Percentiles rank a stretch among this genome's conserved stretches.
These are phyloP conservation scores for Sebastes cheni DNA, from an alignment of 2,797 vertebrate genomes.

Conservation along the genomic window DNA sequence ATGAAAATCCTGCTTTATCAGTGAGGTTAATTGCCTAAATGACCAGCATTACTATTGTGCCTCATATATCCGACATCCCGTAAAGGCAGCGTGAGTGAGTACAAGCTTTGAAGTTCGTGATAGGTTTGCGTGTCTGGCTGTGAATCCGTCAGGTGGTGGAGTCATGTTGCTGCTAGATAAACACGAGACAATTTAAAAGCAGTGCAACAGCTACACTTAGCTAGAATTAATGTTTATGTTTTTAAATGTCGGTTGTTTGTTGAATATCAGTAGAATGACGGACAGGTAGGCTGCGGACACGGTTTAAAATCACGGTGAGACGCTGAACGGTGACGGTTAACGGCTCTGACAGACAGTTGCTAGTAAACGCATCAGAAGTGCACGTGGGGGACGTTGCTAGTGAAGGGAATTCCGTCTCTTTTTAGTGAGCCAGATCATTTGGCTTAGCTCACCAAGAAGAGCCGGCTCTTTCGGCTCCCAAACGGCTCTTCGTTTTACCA, in stretches of 20 bases:
- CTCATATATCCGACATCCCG: not conserved
- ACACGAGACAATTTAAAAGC: accelerated
- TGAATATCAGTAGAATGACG: accelerated
- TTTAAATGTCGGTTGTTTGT: not conserved
- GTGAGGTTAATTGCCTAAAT: not conserved
- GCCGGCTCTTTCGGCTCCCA: too few relatives aligned
- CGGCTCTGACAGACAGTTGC: not conserved
- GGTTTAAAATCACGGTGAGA: not conserved
- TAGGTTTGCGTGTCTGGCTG: not conserved
- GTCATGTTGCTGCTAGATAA: not conserved
- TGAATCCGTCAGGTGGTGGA: slow-evolving; percentile 10
- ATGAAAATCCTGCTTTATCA: too few relatives aligned
- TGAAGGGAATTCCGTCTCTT: too few relatives aligned
- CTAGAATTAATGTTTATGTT: not conserved
- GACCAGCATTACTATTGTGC: accelerated
- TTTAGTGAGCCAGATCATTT: too few relatives aligned
- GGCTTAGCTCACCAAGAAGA: too few relatives aligned
- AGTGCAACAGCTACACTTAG: too few relatives aligned
- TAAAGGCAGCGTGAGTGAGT: slow-evolving; percentile 40
- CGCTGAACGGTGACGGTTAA: not conserved
- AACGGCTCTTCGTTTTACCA: too few relatives aligned
- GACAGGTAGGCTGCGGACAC: not conserved
- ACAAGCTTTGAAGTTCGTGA: slow-evolving; percentile 36
- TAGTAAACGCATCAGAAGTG: slow-evolving; percentile 15
- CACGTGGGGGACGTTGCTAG: slow-evolving; percentile 29